These are phyloP conservation scores for Phrynosoma blainvillii DNA, from an alignment of 2,113 vertebrate genomes.

Conservation along the genomic window DNA sequence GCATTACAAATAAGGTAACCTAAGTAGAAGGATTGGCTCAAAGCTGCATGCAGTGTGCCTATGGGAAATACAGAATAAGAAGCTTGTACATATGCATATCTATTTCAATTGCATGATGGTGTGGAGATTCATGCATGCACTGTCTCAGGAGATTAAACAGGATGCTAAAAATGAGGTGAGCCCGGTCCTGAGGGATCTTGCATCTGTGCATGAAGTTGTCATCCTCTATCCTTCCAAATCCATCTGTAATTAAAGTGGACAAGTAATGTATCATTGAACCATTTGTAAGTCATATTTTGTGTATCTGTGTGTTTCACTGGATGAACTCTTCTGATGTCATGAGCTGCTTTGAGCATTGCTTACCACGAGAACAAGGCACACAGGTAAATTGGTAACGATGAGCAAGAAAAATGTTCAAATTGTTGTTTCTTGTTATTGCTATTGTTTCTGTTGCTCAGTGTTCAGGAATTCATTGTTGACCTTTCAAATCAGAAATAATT, in stretches of 20 bases:
- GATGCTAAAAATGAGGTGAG: too few species aligned
- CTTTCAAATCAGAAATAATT: background rate
- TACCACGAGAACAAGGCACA: background rate
- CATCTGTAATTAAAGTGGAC: background rate
- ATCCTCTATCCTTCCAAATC: background rate
- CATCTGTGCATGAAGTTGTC: too few species aligned
- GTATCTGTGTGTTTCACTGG: too few species aligned
- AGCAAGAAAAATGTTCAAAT: background rate
- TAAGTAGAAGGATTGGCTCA: too few species aligned
- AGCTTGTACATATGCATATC: too few species aligned
- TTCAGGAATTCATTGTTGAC: background rate
- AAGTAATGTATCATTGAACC: background rate
- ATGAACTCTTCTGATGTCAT: background rate
- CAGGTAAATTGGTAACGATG: background rate
- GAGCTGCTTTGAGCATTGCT: background rate
- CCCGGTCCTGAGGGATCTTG: too few species aligned
- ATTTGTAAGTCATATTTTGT: background rate
- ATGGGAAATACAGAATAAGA: too few species aligned
- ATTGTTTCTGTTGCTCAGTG: background rate
- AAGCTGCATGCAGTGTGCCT: too few species aligned
- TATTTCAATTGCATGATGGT: background rate
- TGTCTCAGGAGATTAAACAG: background rate
- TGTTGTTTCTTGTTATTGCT: background rate
- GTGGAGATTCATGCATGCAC: background rate
- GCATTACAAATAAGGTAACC: too few species aligned